phyloP scores from a whole-genome alignment of 2,113 vertebrate species.

The Sinocyclocheilus maitianheensis region DNA sequence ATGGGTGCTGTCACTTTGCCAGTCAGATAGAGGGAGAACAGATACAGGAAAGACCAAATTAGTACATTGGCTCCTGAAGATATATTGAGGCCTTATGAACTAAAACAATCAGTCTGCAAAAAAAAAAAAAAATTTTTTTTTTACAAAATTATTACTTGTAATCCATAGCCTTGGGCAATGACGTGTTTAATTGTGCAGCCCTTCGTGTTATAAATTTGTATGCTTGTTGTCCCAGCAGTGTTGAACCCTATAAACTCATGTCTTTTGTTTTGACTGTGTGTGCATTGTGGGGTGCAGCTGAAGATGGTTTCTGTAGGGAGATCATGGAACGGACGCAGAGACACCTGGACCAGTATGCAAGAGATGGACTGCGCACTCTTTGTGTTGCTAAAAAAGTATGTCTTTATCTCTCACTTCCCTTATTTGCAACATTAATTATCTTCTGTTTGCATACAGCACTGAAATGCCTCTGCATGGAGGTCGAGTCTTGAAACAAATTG shows the following conservation, averaged over 20 bases:
- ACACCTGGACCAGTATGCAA: conserved; percentile 88
- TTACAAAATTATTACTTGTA: too few species aligned
- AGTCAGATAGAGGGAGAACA: too few species aligned
- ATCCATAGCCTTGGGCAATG: background rate
- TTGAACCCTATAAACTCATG: background rate
- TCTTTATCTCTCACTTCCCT: conserved; percentile 27
- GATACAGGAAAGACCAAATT: too few species aligned
- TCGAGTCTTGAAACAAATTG: background rate
- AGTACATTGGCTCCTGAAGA: too few species aligned
- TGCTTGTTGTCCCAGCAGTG: background rate
- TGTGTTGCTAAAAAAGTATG: conserved; percentile 91
- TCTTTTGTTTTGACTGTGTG: conserved; percentile 7
- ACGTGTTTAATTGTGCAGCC: background rate
- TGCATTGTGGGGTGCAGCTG: conserved; percentile 25
- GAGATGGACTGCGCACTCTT: conserved; percentile 88
- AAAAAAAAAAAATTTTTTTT: too few species aligned
- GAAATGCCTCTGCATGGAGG: background rate
- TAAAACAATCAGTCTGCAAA: too few species aligned
- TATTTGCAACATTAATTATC: background rate
- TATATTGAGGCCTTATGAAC: too few species aligned
- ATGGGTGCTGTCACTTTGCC: too few species aligned
- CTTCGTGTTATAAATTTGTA: background rate
- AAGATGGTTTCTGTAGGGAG: conserved; percentile 38
- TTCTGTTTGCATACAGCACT: background rate
- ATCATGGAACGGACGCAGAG: conserved; percentile 82